Percentiles rank a stretch among this genome's conserved stretches.
Evolutionary conservation across 2,888 invertebrate species (phyloP).

Genomic region (Mystacides longicornis): DNA sequence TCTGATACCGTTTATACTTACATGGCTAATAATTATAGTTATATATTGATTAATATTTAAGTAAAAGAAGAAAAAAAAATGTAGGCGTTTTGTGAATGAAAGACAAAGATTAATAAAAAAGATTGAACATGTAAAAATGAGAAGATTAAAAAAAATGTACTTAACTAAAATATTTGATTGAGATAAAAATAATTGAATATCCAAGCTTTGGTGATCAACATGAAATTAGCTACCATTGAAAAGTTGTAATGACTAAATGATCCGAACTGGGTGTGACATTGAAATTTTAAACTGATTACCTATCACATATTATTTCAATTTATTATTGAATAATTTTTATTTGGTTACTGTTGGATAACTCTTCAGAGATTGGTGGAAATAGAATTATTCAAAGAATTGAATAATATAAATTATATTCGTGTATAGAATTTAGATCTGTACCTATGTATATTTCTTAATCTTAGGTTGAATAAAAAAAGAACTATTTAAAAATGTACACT

Average conservation of each 20-base stretch:
- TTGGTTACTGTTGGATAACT: background rate
- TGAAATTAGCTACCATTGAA: conserved; percentile 16
- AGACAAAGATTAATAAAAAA: background rate
- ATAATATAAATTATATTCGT: too few species aligned
- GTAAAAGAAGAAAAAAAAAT: too few species aligned
- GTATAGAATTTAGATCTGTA: too few species aligned
- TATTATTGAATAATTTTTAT: background rate
- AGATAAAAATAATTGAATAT: background rate
- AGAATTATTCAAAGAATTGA: too few species aligned
- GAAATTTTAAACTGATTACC: background rate
- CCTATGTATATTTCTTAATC: too few species aligned
- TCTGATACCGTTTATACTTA: too few species aligned
- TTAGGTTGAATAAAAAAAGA: too few species aligned
- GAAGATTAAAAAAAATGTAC: background rate
- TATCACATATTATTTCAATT: background rate
- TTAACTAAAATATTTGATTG: background rate
- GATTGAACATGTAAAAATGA: too few species aligned
- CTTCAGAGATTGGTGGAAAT: background rate
- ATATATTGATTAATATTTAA: too few species aligned
- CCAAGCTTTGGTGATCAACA: conserved; percentile 16
- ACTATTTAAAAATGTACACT: too few species aligned
- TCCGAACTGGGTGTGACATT: conserved; percentile 43
- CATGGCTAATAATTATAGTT: too few species aligned
- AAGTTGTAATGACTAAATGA: conserved; percentile 28
- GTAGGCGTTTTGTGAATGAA: background rate